Evolutionary conservation across 2,888 invertebrate species (phyloP).

Genomic region (Incurvaria masculella): DNA sequence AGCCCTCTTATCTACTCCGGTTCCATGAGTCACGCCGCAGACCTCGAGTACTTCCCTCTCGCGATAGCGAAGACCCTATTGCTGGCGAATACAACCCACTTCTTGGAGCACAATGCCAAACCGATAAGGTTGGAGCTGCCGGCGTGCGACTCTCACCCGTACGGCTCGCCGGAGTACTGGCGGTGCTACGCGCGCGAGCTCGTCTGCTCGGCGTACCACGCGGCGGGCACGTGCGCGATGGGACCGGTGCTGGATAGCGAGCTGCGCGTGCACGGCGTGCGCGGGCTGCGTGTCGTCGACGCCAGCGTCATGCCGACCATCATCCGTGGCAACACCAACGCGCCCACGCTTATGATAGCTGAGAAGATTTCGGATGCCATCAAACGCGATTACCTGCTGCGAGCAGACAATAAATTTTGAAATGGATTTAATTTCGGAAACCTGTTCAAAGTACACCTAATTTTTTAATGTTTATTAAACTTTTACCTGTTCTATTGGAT

Average conservation of each 20-base stretch:
- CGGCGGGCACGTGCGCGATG: conserved; percentile 38
- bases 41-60: conserved; percentile 27
- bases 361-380: conserved; percentile 37
- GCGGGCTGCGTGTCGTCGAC: conserved; percentile 32
- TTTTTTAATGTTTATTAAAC: too few species aligned
- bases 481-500: too few species aligned
- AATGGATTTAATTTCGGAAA: too few species aligned
- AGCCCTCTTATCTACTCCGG: conserved; percentile 34
- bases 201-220: conserved; percentile 40
- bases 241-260: conserved; percentile 31
- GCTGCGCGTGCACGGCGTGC: conserved; percentile 27
- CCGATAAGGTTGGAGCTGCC: conserved; percentile 26
- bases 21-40: conserved; percentile 27
- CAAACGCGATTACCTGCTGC: too few species aligned
- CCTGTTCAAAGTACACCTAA: too few species aligned
- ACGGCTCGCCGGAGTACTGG: conserved; percentile 31
- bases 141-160: conserved; percentile 20
- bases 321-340: conserved; percentile 38
- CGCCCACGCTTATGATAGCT: conserved; percentile 41
- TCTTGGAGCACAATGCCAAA: conserved; percentile 25
- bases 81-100: conserved; percentile 28
- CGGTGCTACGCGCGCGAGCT: conserved; percentile 35
- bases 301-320: conserved; percentile 38
- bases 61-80: conserved; percentile 26
- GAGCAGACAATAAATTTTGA: too few species aligned